A percentile compares a stretch with the other conserved stretches of the same genome.
Evolutionary conservation across 1,140 invertebrate genomes (phyloP).

Genomic region (Lerema accius): DNA sequence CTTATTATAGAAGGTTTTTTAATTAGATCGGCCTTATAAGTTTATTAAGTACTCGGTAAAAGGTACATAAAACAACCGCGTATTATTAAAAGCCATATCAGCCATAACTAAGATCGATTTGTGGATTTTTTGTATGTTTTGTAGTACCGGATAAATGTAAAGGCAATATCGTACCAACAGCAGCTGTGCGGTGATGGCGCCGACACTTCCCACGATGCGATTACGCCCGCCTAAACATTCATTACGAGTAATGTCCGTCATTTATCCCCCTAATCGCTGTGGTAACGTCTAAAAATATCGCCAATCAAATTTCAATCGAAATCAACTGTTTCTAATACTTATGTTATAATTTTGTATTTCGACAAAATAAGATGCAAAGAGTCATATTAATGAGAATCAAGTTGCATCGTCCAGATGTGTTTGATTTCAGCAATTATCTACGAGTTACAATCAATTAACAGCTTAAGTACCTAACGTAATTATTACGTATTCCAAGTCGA

Average conservation of each 20-base stretch:
- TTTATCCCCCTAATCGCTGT: constrained; percentile 78
- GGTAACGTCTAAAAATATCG: constrained; percentile 55
- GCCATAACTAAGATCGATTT: background rate
- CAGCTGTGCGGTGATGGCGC: constrained; percentile 78
- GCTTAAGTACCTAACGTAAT: too few relatives aligned
- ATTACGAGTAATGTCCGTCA: constrained; percentile 80
- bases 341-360: background rate
- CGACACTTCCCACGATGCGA: constrained; percentile 79
- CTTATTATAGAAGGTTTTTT: too few relatives aligned
- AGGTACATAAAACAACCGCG: too few relatives aligned
- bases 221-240: constrained; percentile 81
- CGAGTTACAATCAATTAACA: too few relatives aligned
- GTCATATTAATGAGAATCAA: too few relatives aligned
- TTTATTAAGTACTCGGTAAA: too few relatives aligned
- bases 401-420: too few relatives aligned
- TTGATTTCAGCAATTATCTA: too few relatives aligned
- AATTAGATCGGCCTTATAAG: too few relatives aligned
- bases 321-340: constrained; percentile 11
- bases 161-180: constrained; percentile 75
- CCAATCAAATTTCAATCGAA: constrained; percentile 27
- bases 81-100: too few relatives aligned
- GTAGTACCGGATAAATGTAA: constrained; percentile 58
- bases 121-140: background rate
- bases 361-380: too few relatives aligned
- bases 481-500: too few relatives aligned